Conservation (phyloP, 2,797 vertebrate species). For the Ctenopoma multispine region DNA sequence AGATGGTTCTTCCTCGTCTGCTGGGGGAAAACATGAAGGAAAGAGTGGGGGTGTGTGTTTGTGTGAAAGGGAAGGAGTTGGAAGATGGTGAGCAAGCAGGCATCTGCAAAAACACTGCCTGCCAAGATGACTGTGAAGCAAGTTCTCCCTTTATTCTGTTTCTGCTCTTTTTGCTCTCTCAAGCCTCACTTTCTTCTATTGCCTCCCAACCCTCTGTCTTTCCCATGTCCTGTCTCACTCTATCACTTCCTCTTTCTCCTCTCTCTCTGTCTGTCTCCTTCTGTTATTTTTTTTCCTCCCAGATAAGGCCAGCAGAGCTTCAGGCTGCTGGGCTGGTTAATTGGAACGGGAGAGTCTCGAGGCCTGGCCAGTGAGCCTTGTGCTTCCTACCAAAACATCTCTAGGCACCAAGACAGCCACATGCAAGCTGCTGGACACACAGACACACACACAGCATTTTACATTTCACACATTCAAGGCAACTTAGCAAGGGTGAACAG, state of each 20-base stretch:
- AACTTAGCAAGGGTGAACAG: conserved; percentile 31
- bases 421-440: conserved; percentile 45
- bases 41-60: not conserved
- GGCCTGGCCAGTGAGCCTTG: conserved; percentile 78
- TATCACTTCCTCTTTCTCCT: conserved; percentile 10
- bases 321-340: conserved; percentile 81
- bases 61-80: conserved; percentile 7
- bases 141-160: conserved; percentile 5
- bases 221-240: conserved; percentile 41
- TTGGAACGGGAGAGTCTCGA: conserved; percentile 74
- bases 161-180: conserved; percentile 14
- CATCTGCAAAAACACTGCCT: conserved; percentile 42
- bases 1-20: not conserved
- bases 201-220: conserved; percentile 36
- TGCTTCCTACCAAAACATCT: conserved; percentile 79
- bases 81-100: conserved; percentile 16
- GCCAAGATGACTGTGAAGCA: conserved; percentile 33
- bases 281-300: conserved; percentile 23
- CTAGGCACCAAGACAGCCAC: conserved; percentile 64
- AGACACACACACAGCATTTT: conserved; percentile 46
- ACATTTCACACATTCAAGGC: conserved; percentile 61
- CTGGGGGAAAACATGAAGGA: conserved; percentile 23
- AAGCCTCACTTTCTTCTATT: conserved; percentile 22
- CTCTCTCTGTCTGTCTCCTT: not conserved
- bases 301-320: conserved; percentile 77